Percentiles rank a stretch among this genome's conserved stretches.
Evolutionary conservation across 2,888 invertebrate genomes (phyloP).

Genomic region (Drosophila colorata): DNA sequence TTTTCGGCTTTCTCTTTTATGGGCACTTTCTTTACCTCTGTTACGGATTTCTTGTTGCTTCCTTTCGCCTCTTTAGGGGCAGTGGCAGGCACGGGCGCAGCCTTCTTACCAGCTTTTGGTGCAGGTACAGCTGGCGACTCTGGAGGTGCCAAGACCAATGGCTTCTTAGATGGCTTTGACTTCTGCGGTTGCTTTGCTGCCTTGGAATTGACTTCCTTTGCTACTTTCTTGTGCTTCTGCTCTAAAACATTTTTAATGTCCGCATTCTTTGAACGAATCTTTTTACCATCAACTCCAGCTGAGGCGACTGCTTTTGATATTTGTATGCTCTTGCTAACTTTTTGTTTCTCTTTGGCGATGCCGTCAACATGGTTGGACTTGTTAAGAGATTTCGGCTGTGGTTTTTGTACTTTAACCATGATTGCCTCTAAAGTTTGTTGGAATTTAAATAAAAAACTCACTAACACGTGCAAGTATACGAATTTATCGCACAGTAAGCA

Average conservation of each 20-base stretch:
- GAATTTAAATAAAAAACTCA: conserved; percentile 43
- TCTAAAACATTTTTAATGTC: conserved; percentile 9
- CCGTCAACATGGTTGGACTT: conserved; percentile 47
- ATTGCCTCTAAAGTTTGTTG: conserved; percentile 17
- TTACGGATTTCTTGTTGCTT: not conserved
- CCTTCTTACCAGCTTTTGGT: conserved; percentile 35
- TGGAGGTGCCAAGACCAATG: conserved; percentile 59
- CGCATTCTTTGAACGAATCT: conserved; percentile 16
- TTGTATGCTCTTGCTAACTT: conserved; percentile 32
- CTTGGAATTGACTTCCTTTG: conserved; percentile 2
- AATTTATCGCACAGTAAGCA: conserved; percentile 11
- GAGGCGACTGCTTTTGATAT: conserved; percentile 12
- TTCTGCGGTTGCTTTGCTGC: conserved; percentile 12
- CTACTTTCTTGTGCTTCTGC: conserved; percentile 1
- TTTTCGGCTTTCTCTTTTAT: conserved; percentile 8
- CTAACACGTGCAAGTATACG: conserved; percentile 60
- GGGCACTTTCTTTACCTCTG: not conserved
- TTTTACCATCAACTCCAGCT: conserved; percentile 16
- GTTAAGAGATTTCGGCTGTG: conserved; percentile 61
- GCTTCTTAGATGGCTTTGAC: conserved; percentile 36
- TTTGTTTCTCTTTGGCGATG: conserved; percentile 49
- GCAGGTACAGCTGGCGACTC: conserved; percentile 45
- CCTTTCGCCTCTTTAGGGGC: not conserved
- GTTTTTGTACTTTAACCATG: conserved; percentile 75
- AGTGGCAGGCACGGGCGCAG: not conserved